Evolutionary conservation across 2,113 vertebrate genomes (phyloP).

Genomic region (Aegithalos caudatus): DNA sequence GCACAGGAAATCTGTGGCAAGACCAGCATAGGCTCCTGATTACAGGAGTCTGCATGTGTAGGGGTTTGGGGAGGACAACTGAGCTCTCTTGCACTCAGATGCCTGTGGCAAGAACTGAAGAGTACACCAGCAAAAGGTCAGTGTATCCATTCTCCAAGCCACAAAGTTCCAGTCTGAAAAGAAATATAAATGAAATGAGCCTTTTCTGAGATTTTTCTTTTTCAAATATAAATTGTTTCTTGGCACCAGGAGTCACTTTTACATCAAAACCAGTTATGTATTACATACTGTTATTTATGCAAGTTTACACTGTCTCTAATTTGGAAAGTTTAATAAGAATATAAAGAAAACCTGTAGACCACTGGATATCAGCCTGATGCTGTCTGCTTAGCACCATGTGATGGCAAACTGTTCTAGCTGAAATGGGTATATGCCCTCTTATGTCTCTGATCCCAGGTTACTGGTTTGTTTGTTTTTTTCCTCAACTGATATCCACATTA

Average conservation of each 20-base stretch:
- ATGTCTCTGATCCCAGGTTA: background rate
- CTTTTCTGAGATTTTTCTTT: background rate
- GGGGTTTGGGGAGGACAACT: background rate
- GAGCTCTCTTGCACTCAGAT: background rate
- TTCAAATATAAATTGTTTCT: background rate
- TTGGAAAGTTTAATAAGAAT: background rate
- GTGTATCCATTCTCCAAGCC: background rate
- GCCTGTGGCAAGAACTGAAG: background rate
- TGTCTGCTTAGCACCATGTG: background rate
- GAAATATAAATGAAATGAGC: background rate
- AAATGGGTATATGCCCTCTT: background rate
- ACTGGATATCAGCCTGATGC: background rate
- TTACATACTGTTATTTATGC: background rate
- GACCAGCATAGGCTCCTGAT: background rate
- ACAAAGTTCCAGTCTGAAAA: background rate
- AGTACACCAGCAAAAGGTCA: background rate
- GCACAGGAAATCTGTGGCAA: constrained; percentile 56
- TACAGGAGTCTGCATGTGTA: background rate
- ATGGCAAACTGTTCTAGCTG: background rate
- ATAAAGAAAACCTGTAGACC: background rate
- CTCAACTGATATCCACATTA: background rate
- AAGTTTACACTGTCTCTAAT: background rate
- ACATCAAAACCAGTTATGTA: background rate
- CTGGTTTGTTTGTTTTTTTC: background rate
- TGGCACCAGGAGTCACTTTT: background rate